A percentile compares a stretch with the other conserved stretches of the same genome.
These are phyloP conservation scores for Poeciliopsis turneri DNA, from an alignment of 2,797 vertebrate species.

Conservation along the genomic window DNA sequence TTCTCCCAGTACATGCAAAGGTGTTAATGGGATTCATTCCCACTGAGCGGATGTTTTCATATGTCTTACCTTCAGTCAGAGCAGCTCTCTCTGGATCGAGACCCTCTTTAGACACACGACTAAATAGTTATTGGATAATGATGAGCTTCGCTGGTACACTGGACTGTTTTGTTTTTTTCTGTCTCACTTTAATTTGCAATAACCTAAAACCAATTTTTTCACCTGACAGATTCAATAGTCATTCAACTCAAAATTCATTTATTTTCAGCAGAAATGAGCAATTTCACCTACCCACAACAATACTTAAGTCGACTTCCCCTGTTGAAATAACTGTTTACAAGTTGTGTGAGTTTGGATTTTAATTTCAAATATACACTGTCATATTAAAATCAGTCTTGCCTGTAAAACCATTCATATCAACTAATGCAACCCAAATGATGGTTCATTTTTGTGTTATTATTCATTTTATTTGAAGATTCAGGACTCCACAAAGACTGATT, in stretches of 20 bases:
- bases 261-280: background rate
- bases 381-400: background rate
- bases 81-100: slow-evolving; percentile 10
- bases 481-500: background rate
- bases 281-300: too few species aligned
- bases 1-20: slow-evolving; percentile 32
- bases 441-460: background rate
- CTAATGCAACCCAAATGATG: background rate
- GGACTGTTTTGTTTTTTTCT: background rate
- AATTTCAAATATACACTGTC: background rate
- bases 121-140: slow-evolving; percentile 14
- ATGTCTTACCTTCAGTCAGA: slow-evolving; percentile 7
- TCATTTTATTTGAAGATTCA: background rate
- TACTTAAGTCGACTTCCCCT: background rate
- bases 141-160: background rate
- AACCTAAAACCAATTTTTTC: background rate
- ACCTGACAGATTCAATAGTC: too few species aligned
- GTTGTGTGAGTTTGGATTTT: background rate
- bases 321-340: background rate
- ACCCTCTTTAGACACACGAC: slow-evolving; percentile 8
- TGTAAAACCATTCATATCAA: background rate
- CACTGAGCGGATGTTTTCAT: slow-evolving; percentile 11
- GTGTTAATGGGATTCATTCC: slow-evolving; percentile 36
- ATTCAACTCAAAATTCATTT: background rate
- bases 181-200: slow-evolving; percentile 3